Percentiles rank a stretch among this genome's conserved stretches.
These are phyloP conservation scores for Holacanthus passer DNA, from an alignment of 2,113 vertebrate genomes.

Conservation along the genomic window DNA sequence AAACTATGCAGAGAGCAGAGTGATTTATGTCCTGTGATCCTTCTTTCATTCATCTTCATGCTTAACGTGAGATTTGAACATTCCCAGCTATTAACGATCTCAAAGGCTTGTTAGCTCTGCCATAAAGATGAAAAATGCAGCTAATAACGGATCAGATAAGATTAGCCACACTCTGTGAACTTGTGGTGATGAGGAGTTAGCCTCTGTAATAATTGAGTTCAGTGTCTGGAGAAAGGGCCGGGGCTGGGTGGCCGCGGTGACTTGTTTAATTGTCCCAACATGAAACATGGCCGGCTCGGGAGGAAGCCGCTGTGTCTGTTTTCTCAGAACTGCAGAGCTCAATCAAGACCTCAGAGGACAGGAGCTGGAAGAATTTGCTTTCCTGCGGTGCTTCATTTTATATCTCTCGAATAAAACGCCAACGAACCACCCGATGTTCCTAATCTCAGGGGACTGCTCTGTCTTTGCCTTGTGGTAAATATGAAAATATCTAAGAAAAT, in stretches of 20 bases:
- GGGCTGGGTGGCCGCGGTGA: conserved; percentile 52
- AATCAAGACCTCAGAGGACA: conserved; percentile 68
- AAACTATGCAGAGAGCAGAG: conserved; percentile 43
- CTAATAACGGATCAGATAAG: conserved; percentile 80
- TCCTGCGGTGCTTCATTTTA: too few relatives aligned
- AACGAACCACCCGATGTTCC: conserved; percentile 6
- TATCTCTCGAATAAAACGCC: conserved; percentile 19
- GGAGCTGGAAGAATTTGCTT: conserved; percentile 37
- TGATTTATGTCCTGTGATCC: conserved; percentile 64
- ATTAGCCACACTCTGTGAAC: conserved; percentile 74
- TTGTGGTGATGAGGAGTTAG: conserved; percentile 56
- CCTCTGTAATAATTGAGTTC: conserved; percentile 61
- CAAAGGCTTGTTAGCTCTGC: conserved; percentile 72
- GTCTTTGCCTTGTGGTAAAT: conserved; percentile 15
- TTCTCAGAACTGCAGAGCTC: conserved; percentile 63
- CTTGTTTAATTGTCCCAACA: conserved; percentile 76
- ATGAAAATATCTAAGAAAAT: conserved; percentile 9
- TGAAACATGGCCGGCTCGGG: conserved; percentile 69
- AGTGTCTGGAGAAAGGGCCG: conserved; percentile 41
- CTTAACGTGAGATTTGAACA: conserved; percentile 68
- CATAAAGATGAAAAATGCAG: conserved; percentile 76
- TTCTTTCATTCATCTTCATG: conserved; percentile 70
- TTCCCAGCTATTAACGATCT: conserved; percentile 69
- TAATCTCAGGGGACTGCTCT: conserved; percentile 23
- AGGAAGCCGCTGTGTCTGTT: conserved; percentile 73